Evolutionary conservation across 2,797 vertebrate genomes (phyloP), one percentile per base, ranked within the genome.

Genomic region (Varecia variegata): DNA sequence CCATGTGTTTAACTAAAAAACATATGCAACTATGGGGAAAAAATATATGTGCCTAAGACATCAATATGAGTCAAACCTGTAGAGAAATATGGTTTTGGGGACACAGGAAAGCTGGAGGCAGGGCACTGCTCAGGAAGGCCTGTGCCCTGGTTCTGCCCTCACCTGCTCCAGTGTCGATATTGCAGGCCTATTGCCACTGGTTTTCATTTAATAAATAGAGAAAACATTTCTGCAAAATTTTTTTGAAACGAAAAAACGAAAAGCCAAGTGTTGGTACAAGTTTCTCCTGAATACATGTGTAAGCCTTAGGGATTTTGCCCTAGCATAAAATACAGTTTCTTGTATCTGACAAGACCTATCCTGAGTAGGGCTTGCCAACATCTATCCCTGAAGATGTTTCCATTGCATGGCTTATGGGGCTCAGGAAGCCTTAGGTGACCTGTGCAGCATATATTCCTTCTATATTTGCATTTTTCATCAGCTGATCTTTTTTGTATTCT

Each of bases 141-240:
- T 20, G 32, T 0, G 1, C 1, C 60, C 56, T 18, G 9, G 7
- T 6, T 65, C n/a, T n/a, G 32, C 15, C 14, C 40, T 1, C 43
- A 14, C 85, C 7, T 45, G 4, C 15, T 40, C 14, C 67, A 32
- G 0, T 7, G 1, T 1, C 43, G 30, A 45, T 35, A 38, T 2
- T 7, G 5, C 25, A 15, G 4, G n/a, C 27, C 80, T 38, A 7
- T 18, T 35, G 8, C 4, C 23, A 35, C 17, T 47, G 7, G 71
- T 58, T 58, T 50, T 1, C 8, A 7, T 27, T 74, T n/a, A 35
- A 32, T 47, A 70, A 50, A 3, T 58, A 74, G 5, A 58, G 5
- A 10, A 43, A 10, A 13, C 45, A 70, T 60, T 67, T 81, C 60
- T 54, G 2, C 8, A 79, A 71, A 20, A 30, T 47, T 58, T 8